A percentile compares a stretch with the other conserved stretches of the same genome.
Conservation (phyloP, 1,140 invertebrate genomes). For the Druon quercuslanigerum region DNA sequence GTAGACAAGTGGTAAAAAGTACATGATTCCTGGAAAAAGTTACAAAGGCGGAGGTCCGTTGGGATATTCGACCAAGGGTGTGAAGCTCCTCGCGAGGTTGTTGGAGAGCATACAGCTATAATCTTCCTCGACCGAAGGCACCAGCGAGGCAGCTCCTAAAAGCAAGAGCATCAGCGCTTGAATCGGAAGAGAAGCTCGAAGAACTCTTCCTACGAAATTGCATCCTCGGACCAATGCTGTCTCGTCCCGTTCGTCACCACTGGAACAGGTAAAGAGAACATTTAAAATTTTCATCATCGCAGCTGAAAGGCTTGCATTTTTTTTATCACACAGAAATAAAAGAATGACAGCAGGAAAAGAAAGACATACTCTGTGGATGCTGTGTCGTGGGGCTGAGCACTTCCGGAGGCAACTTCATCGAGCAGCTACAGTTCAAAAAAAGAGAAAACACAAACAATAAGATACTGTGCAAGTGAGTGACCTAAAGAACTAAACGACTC, state of each 20-base stretch:
- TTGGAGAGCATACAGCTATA: slow-evolving; percentile 89
- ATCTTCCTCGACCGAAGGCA: slow-evolving; percentile 90
- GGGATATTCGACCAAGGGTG: slow-evolving; percentile 90
- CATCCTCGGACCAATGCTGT: slow-evolving; percentile 84
- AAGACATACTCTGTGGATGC: slow-evolving; percentile 69
- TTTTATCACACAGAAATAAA: background rate
- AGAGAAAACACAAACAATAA: slow-evolving; percentile 75
- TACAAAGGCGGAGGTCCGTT: slow-evolving; percentile 93
- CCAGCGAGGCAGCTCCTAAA: slow-evolving; percentile 90
- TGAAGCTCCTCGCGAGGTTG: slow-evolving; percentile 86
- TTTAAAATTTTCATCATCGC: slow-evolving; percentile 2
- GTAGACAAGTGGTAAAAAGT: slow-evolving; percentile 32
- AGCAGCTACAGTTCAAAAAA: slow-evolving; percentile 74
- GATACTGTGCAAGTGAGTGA: slow-evolving; percentile 73
- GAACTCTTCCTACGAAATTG: slow-evolving; percentile 89
- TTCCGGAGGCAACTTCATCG: slow-evolving; percentile 68
- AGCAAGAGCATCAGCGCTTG: slow-evolving; percentile 92
- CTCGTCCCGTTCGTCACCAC: slow-evolving; percentile 74
- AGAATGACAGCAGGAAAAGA: slow-evolving; percentile 37
- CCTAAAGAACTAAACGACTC: slow-evolving; percentile 19
- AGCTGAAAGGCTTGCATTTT: background rate
- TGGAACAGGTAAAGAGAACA: slow-evolving; percentile 63
- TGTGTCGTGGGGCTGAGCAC: slow-evolving; percentile 61
- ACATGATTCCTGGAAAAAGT: slow-evolving; percentile 46
- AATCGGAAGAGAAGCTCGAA: slow-evolving; percentile 92